Base-by-base conservation (phyloP, 2,113 vertebrate genomes). In the Daphoenositta chrysoptera region DNA sequence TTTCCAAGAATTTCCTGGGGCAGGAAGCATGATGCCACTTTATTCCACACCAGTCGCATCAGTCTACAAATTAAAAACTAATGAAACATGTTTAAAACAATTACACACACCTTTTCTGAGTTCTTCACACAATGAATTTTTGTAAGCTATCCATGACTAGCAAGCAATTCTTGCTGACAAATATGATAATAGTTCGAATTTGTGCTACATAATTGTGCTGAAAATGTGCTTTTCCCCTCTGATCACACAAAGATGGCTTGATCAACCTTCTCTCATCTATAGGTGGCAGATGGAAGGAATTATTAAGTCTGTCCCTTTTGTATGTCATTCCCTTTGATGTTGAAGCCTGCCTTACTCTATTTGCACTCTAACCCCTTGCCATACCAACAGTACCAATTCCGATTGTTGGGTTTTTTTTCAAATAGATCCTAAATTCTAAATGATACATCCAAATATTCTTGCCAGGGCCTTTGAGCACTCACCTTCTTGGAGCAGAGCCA, bases 1-100 rank as follows among this genome's bases (percentile, higher is more conserved):
- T 94, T 95, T 95, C 80, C 72, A 79, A 84, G 78, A 83, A 92
- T 95, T 95, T 95, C 93, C 96, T 95, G 76, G 48, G 65, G 89
- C 86, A 66, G 65, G 64, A 92, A 83, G 56, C 77, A 63, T 56
- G 92, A 92, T 76, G 76, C 87, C 14, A 37, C 71, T 94, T 87
- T 91, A 82, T 89, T 92, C 81, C 66, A 51, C 42, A 53, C 45
- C 48, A 86, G 63, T 64, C 48, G 18, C 37, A 86, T 85, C 73
- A 56, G 63, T 78, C 54, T 87, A 53, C 87, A 87, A 73, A 91
- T 94, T 91, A 91, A 89, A 94, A 84, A 56, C 83, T 83, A 84
- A 93, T 89, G 70, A 89, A 95, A 90, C 16, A 19, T 42, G 51
- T 83, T 90, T 90, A 87, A 86, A 94, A 96, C 88, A 95, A 92